A percentile compares a stretch with the other conserved stretches of the same genome.
Evolutionary conservation across 2,113 vertebrate genomes (phyloP).

Genomic region (Oryzias curvinotus): DNA sequence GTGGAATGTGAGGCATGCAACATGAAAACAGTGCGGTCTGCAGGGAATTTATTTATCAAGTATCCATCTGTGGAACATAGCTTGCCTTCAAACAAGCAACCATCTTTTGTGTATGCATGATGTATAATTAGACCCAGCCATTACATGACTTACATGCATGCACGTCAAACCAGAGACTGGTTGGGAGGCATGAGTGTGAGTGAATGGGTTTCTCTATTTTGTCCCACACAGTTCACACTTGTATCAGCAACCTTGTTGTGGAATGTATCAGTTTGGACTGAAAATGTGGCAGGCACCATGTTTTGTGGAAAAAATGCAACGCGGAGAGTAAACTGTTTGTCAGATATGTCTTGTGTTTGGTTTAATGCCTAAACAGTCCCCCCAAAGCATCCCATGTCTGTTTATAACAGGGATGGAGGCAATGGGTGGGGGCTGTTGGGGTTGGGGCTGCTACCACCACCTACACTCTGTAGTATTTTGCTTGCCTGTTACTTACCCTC

Average conservation of each 20-base stretch:
- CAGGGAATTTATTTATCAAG: conserved; percentile 72
- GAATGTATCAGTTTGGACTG: conserved; percentile 60
- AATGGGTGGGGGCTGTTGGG: not conserved
- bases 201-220: not conserved
- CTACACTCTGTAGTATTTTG: conserved; percentile 45
- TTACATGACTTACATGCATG: conserved; percentile 14
- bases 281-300: conserved; percentile 50
- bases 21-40: conserved; percentile 75
- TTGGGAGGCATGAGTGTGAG: not conserved
- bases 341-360: conserved; percentile 76
- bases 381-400: conserved; percentile 64
- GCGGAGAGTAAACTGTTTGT: conserved; percentile 79
- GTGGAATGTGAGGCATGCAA: conserved; percentile 71
- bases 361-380: conserved; percentile 78
- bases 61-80: conserved; percentile 71
- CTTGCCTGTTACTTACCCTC: conserved; percentile 6
- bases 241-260: conserved; percentile 42
- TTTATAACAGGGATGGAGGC: conserved; percentile 60
- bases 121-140: conserved; percentile 65
- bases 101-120: conserved; percentile 45
- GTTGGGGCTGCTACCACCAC: conserved; percentile 42
- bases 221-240: conserved; percentile 26
- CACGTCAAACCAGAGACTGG: not conserved
- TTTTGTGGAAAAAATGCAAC: conserved; percentile 69
- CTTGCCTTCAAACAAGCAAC: conserved; percentile 57